phyloP scores from a whole-genome alignment of 1,140 invertebrate genomes.

The Schmidtea mediterranea region DNA sequence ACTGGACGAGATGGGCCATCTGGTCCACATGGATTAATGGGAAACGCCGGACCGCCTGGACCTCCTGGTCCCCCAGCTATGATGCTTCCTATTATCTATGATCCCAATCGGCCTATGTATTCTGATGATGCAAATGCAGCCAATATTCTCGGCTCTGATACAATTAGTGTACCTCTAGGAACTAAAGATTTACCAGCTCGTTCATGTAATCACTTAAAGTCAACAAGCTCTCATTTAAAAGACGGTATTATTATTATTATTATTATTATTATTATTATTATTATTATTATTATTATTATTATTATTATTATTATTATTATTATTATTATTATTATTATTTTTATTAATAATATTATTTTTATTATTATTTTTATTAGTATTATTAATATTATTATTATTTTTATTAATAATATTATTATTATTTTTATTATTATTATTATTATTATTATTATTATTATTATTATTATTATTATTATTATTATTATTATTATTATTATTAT shows the following conservation, averaged over 20 bases:
- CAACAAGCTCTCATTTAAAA: not conserved
- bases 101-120: not conserved
- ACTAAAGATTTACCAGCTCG: not conserved
- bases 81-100: not conserved
- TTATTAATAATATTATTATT: too few species aligned
- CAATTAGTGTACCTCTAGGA: not conserved
- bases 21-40: not conserved
- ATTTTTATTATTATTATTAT: too few species aligned
- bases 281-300: too few species aligned
- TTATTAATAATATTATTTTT: too few species aligned
- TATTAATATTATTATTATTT: too few species aligned
- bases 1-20: not conserved
- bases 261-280: too few species aligned
- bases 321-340: too few species aligned
- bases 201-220: not conserved
- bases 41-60: slow-evolving; percentile 3
- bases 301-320: too few species aligned
- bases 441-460: too few species aligned
- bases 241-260: not conserved
- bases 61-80: slow-evolving; percentile 1
- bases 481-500: too few species aligned
- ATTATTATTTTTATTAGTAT: too few species aligned
- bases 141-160: not conserved
- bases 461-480: too few species aligned
- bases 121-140: slow-evolving; percentile 3